Percentiles rank a stretch among this genome's conserved stretches.
Conservation (phyloP, 2,888 invertebrate species). For the Zaprionus bogoriensis region DNA sequence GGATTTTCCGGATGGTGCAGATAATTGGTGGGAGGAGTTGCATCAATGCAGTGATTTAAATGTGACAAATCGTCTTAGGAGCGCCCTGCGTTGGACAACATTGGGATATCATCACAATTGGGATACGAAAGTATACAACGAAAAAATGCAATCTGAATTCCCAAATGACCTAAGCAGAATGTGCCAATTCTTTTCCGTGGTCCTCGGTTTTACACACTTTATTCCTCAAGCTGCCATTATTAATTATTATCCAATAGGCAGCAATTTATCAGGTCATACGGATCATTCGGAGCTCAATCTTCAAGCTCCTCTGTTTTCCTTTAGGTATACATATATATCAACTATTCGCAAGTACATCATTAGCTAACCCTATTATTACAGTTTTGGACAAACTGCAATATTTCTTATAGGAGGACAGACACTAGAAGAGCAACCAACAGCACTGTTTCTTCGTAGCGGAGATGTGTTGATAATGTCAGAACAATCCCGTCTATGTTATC, state of each 20-base stretch:
- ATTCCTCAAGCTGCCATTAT: conserved; percentile 96
- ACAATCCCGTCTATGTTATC: conserved; percentile 92
- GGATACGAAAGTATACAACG: conserved; percentile 95
- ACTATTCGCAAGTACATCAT: neutral
- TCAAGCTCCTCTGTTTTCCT: conserved; percentile 94
- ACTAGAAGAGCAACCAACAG: conserved; percentile 87
- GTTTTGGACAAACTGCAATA: conserved; percentile 97
- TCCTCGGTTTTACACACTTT: conserved; percentile 85
- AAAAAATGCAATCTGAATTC: conserved; percentile 87
- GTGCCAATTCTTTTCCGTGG: conserved; percentile 86
- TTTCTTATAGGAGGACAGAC: conserved; percentile 94
- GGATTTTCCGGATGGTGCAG: conserved; percentile 56
- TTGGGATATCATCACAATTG: conserved; percentile 99
- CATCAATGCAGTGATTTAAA: conserved; percentile 62
- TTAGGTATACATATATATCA: conserved; percentile 85
- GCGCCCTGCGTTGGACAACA: conserved; percentile 93
- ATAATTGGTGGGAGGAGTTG: conserved; percentile 87
- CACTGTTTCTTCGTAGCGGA: conserved; percentile 92
- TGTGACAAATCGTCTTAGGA: conserved; percentile 74
- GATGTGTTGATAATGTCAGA: conserved; percentile 96
- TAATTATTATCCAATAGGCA: conserved; percentile 97
- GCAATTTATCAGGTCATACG: conserved; percentile 95
- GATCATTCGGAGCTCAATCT: conserved; percentile 96
- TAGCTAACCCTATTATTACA: conserved; percentile 83
- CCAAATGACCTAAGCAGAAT: conserved; percentile 89